A percentile compares a stretch with the other conserved stretches of the same genome.
These are phyloP conservation scores for Carlito syrichta DNA, from an alignment of 2,113 vertebrate genomes.

Conservation along the genomic window DNA sequence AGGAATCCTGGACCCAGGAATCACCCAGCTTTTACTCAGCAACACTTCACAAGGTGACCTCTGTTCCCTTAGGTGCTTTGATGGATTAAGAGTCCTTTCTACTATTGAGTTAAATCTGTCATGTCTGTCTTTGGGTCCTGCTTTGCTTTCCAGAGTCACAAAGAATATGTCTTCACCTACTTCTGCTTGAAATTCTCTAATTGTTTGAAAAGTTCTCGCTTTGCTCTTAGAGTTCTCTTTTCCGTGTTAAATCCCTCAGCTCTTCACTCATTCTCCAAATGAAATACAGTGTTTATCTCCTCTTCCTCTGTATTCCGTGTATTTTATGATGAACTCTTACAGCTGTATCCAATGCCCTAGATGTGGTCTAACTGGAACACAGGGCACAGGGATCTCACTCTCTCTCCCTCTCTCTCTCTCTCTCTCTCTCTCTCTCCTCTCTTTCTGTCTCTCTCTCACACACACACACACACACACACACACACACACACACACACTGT, in stretches of 20 bases:
- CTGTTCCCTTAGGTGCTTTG: not conserved
- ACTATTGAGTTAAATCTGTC: not conserved
- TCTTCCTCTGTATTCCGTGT: no score
- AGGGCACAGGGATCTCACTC: not conserved
- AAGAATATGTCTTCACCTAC: not conserved
- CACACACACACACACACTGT: no score
- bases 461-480: no score
- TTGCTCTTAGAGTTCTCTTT: not conserved
- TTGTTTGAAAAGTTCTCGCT: not conserved
- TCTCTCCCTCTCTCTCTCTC: not conserved
- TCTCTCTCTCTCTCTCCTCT: not conserved
- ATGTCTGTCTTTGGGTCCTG: not conserved
- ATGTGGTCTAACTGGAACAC: not conserved
- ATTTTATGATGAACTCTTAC: not conserved
- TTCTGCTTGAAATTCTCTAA: conserved; percentile 1
- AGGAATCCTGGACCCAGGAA: not conserved
- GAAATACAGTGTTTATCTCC: not conserved
- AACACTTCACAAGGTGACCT: no score
- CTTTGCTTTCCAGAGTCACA: not conserved
- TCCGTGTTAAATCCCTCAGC: not conserved
- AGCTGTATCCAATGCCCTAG: not conserved
- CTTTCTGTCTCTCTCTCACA: no score
- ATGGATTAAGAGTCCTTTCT: not conserved
- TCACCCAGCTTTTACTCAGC: not conserved
- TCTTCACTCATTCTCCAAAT: not conserved